Conservation (phyloP, 1,140 invertebrate genomes). For the Lordiphosa stackelbergi region DNA sequence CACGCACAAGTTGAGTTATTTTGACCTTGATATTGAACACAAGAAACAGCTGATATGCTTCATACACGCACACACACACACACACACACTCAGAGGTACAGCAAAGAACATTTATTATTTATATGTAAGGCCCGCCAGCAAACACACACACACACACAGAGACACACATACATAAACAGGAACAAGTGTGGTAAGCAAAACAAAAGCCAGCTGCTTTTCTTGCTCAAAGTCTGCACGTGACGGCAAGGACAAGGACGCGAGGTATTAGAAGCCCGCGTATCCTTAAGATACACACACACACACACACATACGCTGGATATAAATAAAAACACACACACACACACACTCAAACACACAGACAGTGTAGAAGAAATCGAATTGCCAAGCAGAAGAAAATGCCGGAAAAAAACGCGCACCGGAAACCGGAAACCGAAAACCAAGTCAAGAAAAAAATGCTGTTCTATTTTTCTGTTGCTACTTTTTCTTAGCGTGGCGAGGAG, state of each 20-base stretch:
- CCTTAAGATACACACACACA: slow-evolving; percentile 47
- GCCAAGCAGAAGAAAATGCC: slow-evolving; percentile 8
- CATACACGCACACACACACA: slow-evolving; percentile 29
- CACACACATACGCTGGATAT: slow-evolving; percentile 23
- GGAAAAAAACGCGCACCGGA: slow-evolving; percentile 65
- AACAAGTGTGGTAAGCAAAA: slow-evolving; percentile 45
- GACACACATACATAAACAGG: slow-evolving; percentile 15
- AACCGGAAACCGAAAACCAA: slow-evolving; percentile 53
- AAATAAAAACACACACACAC: slow-evolving; percentile 60
- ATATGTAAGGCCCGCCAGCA: slow-evolving; percentile 42
- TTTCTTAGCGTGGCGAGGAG: slow-evolving; percentile 45
- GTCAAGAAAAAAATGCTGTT: slow-evolving; percentile 49
- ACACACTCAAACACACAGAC: slow-evolving; percentile 20
- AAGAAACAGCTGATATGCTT: slow-evolving; percentile 61
- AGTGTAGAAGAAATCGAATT: slow-evolving; percentile 28
- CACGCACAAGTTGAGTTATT: slow-evolving; percentile 29
- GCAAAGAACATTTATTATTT: slow-evolving; percentile 67
- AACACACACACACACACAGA: slow-evolving; percentile 25
- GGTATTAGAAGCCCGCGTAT: slow-evolving; percentile 46
- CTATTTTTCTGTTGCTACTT: slow-evolving; percentile 39
- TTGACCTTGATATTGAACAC: slow-evolving; percentile 68
- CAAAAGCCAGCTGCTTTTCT: slow-evolving; percentile 51
- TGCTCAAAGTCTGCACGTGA: slow-evolving; percentile 55
- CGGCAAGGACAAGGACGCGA: slow-evolving; percentile 21
- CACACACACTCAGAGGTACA: slow-evolving; percentile 16